Evolutionary conservation across 1,140 invertebrate genomes (phyloP).

Genomic region (Latrodectus geometricus): DNA sequence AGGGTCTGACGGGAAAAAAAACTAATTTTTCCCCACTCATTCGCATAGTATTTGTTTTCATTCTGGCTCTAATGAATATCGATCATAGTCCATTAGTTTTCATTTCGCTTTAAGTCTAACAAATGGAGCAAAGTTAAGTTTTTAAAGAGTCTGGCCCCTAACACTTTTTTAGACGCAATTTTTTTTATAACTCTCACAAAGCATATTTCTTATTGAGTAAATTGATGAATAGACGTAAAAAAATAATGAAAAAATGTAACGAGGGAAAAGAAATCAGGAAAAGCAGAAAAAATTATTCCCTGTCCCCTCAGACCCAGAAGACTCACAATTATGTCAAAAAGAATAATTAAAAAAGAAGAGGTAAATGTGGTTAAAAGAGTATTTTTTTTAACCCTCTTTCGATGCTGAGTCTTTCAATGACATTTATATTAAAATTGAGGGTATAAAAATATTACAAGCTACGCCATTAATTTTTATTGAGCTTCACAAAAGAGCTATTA

Average conservation of each 20-base stretch:
- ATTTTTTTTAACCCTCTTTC: conserved; percentile 11
- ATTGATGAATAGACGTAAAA: conserved; percentile 60
- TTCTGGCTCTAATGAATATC: conserved; percentile 56
- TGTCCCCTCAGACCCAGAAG: conserved; percentile 15
- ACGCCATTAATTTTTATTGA: conserved; percentile 61
- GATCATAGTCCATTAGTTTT: conserved; percentile 56
- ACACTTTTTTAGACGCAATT: conserved; percentile 41
- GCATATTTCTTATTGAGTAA: conserved; percentile 51
- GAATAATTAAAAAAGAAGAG: conserved; percentile 59
- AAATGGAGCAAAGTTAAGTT: conserved; percentile 57
- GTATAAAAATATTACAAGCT: conserved; percentile 61
- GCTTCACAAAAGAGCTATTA: conserved; percentile 55
- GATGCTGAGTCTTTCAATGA: conserved; percentile 32
- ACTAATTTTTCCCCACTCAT: conserved; percentile 23
- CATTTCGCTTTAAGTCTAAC: conserved; percentile 57
- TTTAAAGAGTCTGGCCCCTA: conserved; percentile 59
- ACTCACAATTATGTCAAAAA: conserved; percentile 46
- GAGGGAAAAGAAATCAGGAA: neutral
- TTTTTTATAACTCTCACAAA: conserved; percentile 22
- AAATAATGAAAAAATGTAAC: conserved; percentile 3
- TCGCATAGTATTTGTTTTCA: conserved; percentile 58
- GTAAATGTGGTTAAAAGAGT: conserved; percentile 43
- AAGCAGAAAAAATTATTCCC: neutral
- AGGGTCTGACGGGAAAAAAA: conserved; percentile 18
- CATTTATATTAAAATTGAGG: conserved; percentile 62